Conservation (phyloP, 2,113 vertebrate genomes). For the Sylvilagus bachmani region DNA sequence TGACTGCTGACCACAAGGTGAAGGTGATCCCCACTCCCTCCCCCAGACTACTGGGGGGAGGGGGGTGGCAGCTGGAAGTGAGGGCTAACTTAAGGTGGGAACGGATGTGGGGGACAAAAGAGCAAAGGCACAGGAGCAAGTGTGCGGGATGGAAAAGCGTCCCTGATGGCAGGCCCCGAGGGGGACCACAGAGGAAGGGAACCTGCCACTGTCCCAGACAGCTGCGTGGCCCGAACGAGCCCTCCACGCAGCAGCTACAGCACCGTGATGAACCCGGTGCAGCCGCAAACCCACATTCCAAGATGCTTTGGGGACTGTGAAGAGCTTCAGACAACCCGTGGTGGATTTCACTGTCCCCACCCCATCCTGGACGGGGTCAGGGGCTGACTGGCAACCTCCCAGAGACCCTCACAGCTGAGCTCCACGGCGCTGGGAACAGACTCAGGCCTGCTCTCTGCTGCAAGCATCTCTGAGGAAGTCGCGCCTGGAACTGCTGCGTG, state of each 20-base stretch:
- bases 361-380: not conserved
- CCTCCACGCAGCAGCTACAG: not conserved
- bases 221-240: not conserved
- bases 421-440: accelerated
- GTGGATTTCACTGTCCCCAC: not conserved
- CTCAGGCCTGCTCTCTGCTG: not conserved
- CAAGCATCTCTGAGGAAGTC: not conserved
- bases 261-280: accelerated
- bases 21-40: no score
- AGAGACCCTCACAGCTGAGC: not conserved
- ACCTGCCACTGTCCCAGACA: not conserved
- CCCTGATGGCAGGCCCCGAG: no score
- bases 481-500: not conserved
- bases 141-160: not conserved
- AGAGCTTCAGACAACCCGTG: not conserved
- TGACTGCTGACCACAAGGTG: not conserved
- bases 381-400: not conserved
- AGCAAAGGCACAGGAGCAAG: accelerated
- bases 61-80: no score
- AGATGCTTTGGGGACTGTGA: not conserved
- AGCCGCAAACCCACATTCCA: not conserved
- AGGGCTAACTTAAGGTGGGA: not conserved
- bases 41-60: accelerated
- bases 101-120: accelerated
- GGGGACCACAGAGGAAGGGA: not conserved